Evolutionary conservation across 1,140 invertebrate species (phyloP), one percentile per base, ranked within the genome.

Genomic region (Hycleus cichorii): DNA sequence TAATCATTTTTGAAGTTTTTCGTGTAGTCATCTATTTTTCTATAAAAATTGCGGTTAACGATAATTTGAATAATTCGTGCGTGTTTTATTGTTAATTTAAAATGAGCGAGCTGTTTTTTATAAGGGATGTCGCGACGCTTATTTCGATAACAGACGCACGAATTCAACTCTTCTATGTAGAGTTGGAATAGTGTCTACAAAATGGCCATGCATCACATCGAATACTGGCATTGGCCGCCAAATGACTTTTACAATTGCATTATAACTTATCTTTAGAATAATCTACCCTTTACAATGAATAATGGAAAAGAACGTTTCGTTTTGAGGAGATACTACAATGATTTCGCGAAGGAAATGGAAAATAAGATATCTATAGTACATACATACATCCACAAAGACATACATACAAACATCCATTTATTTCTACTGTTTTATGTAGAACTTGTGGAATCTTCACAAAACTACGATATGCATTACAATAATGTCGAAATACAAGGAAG

Each of bases 191-290:
- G 54, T 45, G 60, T 59, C 59, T 61, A 49, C 47, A 53, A 57
- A 63, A 56, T 47, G 24, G 53, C 62, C 49, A 62, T 66, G 57
- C 58, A 62, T 64, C 65, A 66, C 59, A 54, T 43, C 48, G 26
- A 49, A 25, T 50, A 57, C 63, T 57, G 63, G 60, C 60, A 60
- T 64, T 64, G 63, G 58, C 60, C 63, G 63, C 65, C 65, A 64
- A 67, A 67, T 64, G 63, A 67, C 65, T 67, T 64, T 57, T 62
- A 67, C 65, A 67, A 67, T 67, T 67, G 65, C 65, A 61, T 56
- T 61, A 66, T 66, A 64, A 66, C 59, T 66, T 66, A 67, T 67
- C 65, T 64, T 52, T 59, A 39, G 54, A 67, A 64, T 67, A 61
- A 64, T 64, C 65, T 67, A 66, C 63, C 63, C 65, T 47, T 49